A percentile compares a stretch with the other conserved stretches of the same genome.
Conservation (phyloP, 2,888 invertebrate genomes). For the Odontocolon sp. region DNA sequence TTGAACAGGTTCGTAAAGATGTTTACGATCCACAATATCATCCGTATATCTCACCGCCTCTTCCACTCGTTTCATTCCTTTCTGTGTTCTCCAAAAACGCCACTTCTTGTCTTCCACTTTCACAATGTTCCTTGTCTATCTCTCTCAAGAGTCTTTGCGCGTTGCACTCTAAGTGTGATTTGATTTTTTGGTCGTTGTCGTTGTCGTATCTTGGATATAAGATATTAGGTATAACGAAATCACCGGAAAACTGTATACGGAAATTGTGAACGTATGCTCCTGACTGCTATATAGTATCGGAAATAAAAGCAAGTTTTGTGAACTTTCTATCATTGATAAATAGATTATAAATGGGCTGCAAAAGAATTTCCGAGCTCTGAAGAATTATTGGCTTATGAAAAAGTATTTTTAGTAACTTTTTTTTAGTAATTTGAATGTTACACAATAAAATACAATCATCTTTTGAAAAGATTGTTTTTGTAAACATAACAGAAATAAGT, state of each 20-base stretch:
- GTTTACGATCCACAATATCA: constrained; percentile 67
- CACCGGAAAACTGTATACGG: constrained; percentile 9
- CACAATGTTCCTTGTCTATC: constrained; percentile 20
- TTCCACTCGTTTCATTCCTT: constrained; percentile 27
- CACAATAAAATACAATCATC: no score
- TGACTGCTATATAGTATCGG: background rate
- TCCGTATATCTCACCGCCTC: constrained; percentile 42
- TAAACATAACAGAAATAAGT: no score
- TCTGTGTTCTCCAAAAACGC: constrained; percentile 27
- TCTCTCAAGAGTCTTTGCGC: constrained; percentile 4
- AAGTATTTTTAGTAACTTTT: no score
- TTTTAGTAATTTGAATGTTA: background rate
- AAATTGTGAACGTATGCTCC: constrained; percentile 1
- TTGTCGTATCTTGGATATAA: constrained; percentile 4
- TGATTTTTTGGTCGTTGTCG: constrained; percentile 28
- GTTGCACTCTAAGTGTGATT: constrained; percentile 16
- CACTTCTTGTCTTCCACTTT: constrained; percentile 19
- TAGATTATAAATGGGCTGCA: no score
- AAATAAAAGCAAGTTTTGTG: constrained; percentile 5
- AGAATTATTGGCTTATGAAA: no score
- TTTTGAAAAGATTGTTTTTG: no score
- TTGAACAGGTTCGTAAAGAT: constrained; percentile 67
- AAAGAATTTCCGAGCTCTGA: no score
- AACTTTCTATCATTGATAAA: constrained; percentile 38
- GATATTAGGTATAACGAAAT: constrained; percentile 17